A percentile compares a stretch with the other conserved stretches of the same genome.
Conservation (phyloP, 1,140 invertebrate species). For the Helicoverpa zea region DNA sequence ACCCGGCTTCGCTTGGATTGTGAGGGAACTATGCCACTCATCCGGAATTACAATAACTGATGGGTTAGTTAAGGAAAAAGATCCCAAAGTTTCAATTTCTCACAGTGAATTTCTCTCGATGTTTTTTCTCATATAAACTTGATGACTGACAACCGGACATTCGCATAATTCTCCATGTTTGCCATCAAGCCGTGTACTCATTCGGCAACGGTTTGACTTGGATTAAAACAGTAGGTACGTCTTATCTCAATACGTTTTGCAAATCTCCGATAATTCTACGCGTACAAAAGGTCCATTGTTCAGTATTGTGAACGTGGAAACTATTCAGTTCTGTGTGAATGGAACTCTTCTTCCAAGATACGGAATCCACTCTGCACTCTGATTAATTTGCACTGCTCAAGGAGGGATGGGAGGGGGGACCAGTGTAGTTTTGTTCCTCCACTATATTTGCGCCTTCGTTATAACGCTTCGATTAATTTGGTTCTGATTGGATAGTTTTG, state of each 20-base stretch:
- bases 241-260: slow-evolving; percentile 44
- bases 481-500: background rate
- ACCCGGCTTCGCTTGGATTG: no score
- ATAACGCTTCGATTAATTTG: background rate
- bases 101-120: no score
- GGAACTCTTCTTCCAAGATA: background rate
- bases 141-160: no score
- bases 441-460: background rate
- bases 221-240: slow-evolving; percentile 1
- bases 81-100: no score
- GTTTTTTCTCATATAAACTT: no score
- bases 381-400: slow-evolving; percentile 40
- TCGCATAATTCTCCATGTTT: no score
- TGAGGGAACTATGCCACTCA: no score
- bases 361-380: slow-evolving; percentile 36
- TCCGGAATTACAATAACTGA: no score
- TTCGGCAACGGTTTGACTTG: background rate
- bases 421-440: background rate
- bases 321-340: slow-evolving; percentile 42
- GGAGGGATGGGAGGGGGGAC: background rate
- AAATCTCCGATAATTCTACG: slow-evolving; percentile 31
- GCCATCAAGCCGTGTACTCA: no score
- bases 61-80: no score
- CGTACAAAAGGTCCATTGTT: slow-evolving; percentile 43
- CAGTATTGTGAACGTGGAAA: slow-evolving; percentile 43